Evolutionary conservation across 2,113 vertebrate genomes (phyloP).

Genomic region (Sigmodon hispidus): DNA sequence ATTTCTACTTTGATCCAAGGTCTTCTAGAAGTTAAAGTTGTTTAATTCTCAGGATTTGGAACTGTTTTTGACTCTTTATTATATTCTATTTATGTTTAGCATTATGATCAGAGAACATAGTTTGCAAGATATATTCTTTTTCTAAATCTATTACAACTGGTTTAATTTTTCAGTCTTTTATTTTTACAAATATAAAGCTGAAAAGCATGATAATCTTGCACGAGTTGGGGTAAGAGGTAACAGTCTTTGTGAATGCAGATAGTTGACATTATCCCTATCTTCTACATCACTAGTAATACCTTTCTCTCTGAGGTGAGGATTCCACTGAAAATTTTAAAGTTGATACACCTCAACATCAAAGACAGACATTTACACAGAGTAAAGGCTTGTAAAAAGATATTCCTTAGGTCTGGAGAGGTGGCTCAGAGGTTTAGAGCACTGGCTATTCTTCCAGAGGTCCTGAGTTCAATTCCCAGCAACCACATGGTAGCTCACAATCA

Average conservation of each 20-base stretch:
- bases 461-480: too few relatives aligned
- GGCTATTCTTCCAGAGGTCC: too few relatives aligned
- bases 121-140: neutral
- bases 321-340: neutral
- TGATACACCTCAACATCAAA: too few relatives aligned
- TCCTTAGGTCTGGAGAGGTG: too few relatives aligned
- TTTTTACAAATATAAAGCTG: neutral
- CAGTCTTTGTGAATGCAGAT: neutral
- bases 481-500: too few relatives aligned
- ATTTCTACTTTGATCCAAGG: neutral
- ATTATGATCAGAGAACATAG: neutral
- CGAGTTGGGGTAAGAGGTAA: neutral
- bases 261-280: neutral
- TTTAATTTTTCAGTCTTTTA: neutral
- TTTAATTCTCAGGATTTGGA: slow-evolving; percentile 1
- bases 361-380: too few relatives aligned
- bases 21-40: slow-evolving; percentile 11
- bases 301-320: neutral
- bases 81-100: neutral
- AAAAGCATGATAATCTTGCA: neutral
- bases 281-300: neutral
- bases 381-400: too few relatives aligned
- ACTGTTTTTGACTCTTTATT: neutral
- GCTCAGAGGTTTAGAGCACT: too few relatives aligned
- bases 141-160: neutral